phyloP scores from a whole-genome alignment of 2,113 vertebrate genomes.

The Ceyx melanurus region DNA sequence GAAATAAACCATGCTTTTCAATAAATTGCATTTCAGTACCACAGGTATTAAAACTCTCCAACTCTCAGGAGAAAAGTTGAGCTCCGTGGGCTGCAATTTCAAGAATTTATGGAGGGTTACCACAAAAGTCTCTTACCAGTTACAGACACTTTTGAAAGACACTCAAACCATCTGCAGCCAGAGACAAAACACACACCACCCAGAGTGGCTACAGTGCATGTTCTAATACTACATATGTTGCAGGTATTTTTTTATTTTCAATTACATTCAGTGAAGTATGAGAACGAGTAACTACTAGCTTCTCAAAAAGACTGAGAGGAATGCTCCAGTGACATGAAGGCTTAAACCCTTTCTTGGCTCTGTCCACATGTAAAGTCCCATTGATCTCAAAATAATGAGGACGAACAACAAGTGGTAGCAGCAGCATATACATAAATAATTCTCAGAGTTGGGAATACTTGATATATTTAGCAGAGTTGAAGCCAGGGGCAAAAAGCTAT shows the following conservation, averaged over 20 bases:
- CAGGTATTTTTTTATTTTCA: not conserved
- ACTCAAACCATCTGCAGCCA: not conserved
- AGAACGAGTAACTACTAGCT: not conserved
- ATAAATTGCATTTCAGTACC: not conserved
- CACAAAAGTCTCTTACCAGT: not conserved
- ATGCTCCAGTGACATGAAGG: not conserved
- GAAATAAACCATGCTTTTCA: conserved; percentile 16
- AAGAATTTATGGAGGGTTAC: not conserved
- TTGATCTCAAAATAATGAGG: conserved; percentile 13
- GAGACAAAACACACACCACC: not conserved
- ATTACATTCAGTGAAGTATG: not conserved
- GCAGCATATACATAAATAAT: not conserved
- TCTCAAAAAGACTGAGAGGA: not conserved
- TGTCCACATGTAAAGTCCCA: not conserved
- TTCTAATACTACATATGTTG: not conserved
- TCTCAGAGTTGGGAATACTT: not conserved
- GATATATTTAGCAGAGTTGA: not conserved
- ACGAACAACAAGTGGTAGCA: not conserved
- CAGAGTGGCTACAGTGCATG: not conserved
- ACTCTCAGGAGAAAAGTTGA: not conserved
- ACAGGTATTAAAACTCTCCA: conserved; percentile 26
- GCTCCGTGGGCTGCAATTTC: not conserved
- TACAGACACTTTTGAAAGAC: not conserved
- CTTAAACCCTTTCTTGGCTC: not conserved
- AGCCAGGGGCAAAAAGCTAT: not conserved